These are phyloP conservation scores for Meloidogyne hapla DNA, from an alignment of 1,140 invertebrate genomes.

Conservation along the genomic window DNA sequence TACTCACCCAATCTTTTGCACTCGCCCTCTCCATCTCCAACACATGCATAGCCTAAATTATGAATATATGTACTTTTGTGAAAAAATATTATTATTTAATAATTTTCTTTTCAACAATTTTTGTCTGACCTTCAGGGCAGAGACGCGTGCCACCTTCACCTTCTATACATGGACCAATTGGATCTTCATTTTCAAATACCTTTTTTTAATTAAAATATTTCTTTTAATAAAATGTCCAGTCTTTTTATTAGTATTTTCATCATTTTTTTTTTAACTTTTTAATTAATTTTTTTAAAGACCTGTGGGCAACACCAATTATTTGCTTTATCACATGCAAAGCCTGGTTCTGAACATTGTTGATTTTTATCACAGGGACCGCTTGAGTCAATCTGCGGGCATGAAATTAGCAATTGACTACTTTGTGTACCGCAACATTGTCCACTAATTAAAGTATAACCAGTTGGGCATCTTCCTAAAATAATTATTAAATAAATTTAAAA, in stretches of 20 bases:
- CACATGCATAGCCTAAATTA: conserved; percentile 39
- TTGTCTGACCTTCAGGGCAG: conserved; percentile 50
- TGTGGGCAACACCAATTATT: conserved; percentile 55
- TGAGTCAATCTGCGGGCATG: conserved; percentile 46
- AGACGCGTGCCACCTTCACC: conserved; percentile 46
- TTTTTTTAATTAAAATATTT: neutral
- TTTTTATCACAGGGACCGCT: conserved; percentile 49
- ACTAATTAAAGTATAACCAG: conserved; percentile 53
- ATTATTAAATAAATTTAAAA: too few species aligned
- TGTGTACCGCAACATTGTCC: conserved; percentile 56
- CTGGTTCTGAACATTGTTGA: conserved; percentile 41
- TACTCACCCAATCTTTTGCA: conserved; percentile 18
- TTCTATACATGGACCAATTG: conserved; percentile 45
- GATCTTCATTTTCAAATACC: conserved; percentile 38
- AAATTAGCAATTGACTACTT: conserved; percentile 22
- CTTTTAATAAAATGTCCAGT: too few species aligned
- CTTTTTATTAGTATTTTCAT: too few species aligned
- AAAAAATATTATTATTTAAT: too few species aligned
- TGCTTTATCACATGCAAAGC: conserved; percentile 53
- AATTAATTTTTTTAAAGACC: neutral
- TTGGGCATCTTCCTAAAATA: conserved; percentile 43
- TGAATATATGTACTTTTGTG: too few species aligned
- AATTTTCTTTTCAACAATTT: too few species aligned
- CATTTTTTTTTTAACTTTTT: too few species aligned
- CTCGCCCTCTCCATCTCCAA: conserved; percentile 36